Conservation (phyloP, 2,888 invertebrate genomes). For the Eupithecia abbreviata region DNA sequence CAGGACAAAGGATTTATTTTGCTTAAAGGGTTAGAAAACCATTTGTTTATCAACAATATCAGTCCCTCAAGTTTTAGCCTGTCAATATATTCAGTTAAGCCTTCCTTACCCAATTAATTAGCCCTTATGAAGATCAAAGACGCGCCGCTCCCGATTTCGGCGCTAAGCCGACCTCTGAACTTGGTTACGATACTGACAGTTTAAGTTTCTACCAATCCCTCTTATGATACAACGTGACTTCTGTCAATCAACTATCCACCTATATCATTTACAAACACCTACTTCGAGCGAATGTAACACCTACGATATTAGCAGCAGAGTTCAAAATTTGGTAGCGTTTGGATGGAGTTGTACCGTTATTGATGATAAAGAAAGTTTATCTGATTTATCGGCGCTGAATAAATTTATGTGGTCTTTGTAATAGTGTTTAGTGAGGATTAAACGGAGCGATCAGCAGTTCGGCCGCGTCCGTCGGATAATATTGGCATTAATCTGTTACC, state of each 20-base stretch:
- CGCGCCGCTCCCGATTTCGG: conserved; percentile 64
- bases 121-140: conserved; percentile 78
- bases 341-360: conserved; percentile 50
- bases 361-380: conserved; percentile 59
- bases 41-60: conserved; percentile 58
- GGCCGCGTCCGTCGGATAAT: conserved; percentile 66
- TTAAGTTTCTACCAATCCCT: conserved; percentile 70
- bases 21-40: conserved; percentile 37
- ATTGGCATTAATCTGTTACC: conserved; percentile 75
- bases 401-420: conserved; percentile 72
- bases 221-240: conserved; percentile 68
- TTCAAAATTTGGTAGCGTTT: conserved; percentile 38
- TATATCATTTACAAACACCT: conserved; percentile 61
- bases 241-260: conserved; percentile 66
- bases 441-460: conserved; percentile 61
- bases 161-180: conserved; percentile 70
- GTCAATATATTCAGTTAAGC: conserved; percentile 72
- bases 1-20: conserved; percentile 24
- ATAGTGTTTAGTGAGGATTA: conserved; percentile 77
- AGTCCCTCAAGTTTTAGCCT: conserved; percentile 56
- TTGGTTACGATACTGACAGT: conserved; percentile 72
- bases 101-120: conserved; percentile 76
- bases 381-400: conserved; percentile 73
- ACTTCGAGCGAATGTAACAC: conserved; percentile 51
- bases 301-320: conserved; percentile 46